Conservation (phyloP, 1,140 invertebrate genomes). For the Helicoverpa armigera region DNA sequence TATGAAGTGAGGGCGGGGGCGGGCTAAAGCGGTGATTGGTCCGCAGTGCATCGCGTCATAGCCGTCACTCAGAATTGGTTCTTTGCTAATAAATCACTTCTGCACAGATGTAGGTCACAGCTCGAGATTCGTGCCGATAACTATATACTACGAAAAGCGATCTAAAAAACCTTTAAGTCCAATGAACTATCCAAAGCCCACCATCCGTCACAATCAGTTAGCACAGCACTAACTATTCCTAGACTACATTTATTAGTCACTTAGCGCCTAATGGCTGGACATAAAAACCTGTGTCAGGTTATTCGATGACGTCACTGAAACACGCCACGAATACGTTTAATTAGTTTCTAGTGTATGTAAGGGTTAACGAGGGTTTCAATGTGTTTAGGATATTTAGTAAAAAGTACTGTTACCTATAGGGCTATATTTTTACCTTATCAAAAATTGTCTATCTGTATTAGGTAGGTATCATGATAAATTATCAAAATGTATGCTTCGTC, state of each 20-base stretch:
- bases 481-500: too few relatives aligned
- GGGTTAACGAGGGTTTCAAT: not conserved
- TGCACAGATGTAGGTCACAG: too few relatives aligned
- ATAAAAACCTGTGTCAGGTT: conserved; percentile 63
- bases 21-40: too few relatives aligned
- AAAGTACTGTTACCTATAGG: not conserved
- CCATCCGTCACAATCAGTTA: conserved; percentile 20
- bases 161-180: not conserved
- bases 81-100: too few relatives aligned
- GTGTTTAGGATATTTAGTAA: not conserved
- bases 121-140: too few relatives aligned
- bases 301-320: conserved; percentile 56
- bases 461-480: too few relatives aligned
- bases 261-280: conserved; percentile 55
- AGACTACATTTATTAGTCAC: conserved; percentile 36
- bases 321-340: conserved; percentile 66
- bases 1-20: too few relatives aligned
- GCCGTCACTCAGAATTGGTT: too few relatives aligned
- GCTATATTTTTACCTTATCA: too few relatives aligned
- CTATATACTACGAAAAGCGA: not conserved
- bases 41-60: too few relatives aligned
- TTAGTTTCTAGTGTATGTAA: conserved; percentile 59
- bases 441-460: too few relatives aligned
- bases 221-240: conserved; percentile 14
- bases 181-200: not conserved